These are phyloP conservation scores for Spheniscus mendiculus DNA, from an alignment of 2,113 vertebrate species.

Conservation along the genomic window DNA sequence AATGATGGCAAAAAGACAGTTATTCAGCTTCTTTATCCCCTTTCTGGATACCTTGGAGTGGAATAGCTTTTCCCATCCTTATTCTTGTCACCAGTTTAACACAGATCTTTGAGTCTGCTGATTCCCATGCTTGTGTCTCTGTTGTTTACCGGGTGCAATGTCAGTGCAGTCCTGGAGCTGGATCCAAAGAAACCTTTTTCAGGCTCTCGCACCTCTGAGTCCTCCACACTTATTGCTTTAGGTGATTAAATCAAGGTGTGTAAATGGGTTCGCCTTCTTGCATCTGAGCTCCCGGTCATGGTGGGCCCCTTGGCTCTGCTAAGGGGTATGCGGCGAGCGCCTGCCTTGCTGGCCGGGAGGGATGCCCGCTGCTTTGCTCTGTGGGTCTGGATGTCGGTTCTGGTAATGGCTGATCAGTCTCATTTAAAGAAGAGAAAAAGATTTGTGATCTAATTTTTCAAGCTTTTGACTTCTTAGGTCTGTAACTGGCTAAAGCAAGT, in stretches of 20 bases:
- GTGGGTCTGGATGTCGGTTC: neutral
- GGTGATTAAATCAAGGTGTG: neutral
- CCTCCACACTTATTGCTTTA: neutral
- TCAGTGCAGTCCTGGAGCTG: neutral
- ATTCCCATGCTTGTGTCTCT: neutral
- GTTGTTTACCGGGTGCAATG: neutral
- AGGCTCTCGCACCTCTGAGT: neutral
- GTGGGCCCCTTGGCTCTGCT: neutral
- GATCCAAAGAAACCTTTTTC: neutral
- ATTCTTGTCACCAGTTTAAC: neutral
- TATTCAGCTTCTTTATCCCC: neutral
- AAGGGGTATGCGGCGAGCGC: neutral
- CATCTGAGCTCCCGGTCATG: accelerated
- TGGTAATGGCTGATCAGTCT: neutral
- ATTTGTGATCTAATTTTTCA: neutral
- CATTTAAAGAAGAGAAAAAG: neutral
- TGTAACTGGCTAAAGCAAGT: neutral
- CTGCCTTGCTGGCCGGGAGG: neutral
- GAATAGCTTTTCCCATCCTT: neutral
- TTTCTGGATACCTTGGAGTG: neutral
- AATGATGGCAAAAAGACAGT: neutral
- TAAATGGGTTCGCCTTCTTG: neutral
- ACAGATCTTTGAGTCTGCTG: neutral
- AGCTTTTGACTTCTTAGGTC: neutral
- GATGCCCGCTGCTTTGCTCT: neutral